phyloP scores from a whole-genome alignment of 1,140 invertebrate genomes.

The Polyergus mexicanus region DNA sequence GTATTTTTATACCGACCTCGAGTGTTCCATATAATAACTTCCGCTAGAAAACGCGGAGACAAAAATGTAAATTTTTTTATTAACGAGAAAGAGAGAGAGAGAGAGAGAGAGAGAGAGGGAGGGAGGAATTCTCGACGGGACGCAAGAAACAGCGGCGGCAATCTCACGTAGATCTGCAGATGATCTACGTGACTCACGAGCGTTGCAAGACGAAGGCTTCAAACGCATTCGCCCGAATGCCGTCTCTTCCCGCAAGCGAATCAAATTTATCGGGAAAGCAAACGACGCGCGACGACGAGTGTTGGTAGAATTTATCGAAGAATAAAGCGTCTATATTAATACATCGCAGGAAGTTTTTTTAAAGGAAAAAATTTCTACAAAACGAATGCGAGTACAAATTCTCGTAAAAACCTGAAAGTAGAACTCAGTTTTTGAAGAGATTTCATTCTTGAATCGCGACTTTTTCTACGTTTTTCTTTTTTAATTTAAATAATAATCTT shows the following conservation, averaged over 20 bases:
- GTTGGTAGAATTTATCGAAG: background rate
- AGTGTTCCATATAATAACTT: conserved; percentile 46
- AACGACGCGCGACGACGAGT: conserved; percentile 31
- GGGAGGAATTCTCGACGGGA: background rate
- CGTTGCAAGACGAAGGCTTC: background rate
- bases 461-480: background rate
- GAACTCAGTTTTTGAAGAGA: background rate
- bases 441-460: background rate
- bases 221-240: background rate
- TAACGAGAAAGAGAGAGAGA: background rate
- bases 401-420: too few relatives aligned
- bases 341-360: background rate
- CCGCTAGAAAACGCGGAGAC: background rate
- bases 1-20: background rate
- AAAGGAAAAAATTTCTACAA: background rate
- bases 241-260: background rate
- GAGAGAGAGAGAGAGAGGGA: too few relatives aligned
- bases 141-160: background rate
- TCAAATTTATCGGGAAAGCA: conserved; percentile 44
- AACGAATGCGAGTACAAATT: background rate
- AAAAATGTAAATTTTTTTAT: conserved; percentile 27
- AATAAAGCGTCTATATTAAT: conserved; percentile 27
- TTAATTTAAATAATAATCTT: background rate
- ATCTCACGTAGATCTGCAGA: conserved; percentile 17
- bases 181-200: conserved; percentile 7